These are phyloP conservation scores for Ictalurus punctatus DNA, from an alignment of 2,113 vertebrate genomes.

Conservation along the genomic window DNA sequence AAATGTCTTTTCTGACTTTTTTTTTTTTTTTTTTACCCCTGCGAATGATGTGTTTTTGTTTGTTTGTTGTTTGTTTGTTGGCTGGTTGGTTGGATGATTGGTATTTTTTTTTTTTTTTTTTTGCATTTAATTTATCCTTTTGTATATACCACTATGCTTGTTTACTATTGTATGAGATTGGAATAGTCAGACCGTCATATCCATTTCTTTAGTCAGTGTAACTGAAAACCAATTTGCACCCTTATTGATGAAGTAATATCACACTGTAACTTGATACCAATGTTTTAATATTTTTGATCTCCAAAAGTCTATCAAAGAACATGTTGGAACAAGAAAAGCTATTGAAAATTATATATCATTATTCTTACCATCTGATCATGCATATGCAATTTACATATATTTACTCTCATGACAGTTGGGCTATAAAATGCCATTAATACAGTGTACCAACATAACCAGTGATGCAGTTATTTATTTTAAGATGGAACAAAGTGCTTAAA, in stretches of 20 bases:
- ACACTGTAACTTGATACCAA: slow-evolving; percentile 2
- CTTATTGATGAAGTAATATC: not conserved
- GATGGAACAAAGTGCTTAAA: not conserved
- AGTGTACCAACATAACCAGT: not conserved
- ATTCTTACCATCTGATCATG: not conserved
- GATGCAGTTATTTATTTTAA: slow-evolving; percentile 33
- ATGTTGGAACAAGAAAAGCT: slow-evolving; percentile 1
- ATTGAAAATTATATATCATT: slow-evolving; percentile 9
- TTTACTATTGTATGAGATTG: slow-evolving; percentile 19
- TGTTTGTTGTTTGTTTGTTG: not conserved
- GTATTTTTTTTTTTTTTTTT: not conserved
- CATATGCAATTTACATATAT: slow-evolving; percentile 24
- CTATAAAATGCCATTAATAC: not conserved
- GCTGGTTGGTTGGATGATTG: not conserved
- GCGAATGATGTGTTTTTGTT: slow-evolving; percentile 48
- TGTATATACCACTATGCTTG: slow-evolving; percentile 67
- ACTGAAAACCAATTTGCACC: slow-evolving; percentile 3
- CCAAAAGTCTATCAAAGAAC: not conserved
- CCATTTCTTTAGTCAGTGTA: not conserved
- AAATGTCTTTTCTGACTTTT: slow-evolving; percentile 21
- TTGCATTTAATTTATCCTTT: slow-evolving; percentile 65
- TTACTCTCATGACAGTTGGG: not conserved
- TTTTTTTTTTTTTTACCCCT: slow-evolving; percentile 46
- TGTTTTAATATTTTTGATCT: slow-evolving; percentile 27
- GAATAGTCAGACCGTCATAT: not conserved